Evolutionary conservation across 2,797 vertebrate genomes (phyloP).

Genomic region (Channallabes apus): DNA sequence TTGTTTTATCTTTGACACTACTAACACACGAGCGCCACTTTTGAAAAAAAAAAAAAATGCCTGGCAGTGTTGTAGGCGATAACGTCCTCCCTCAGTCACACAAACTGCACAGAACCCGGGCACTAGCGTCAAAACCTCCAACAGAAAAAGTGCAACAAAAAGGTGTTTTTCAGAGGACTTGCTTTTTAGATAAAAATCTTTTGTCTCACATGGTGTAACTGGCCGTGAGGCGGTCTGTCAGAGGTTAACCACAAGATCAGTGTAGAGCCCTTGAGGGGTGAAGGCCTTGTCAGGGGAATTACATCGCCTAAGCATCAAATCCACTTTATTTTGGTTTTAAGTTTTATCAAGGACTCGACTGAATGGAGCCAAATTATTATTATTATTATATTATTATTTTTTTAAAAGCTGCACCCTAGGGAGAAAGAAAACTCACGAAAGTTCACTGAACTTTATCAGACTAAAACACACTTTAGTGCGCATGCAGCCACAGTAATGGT

Average conservation of each 20-base stretch:
- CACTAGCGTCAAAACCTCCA: background rate
- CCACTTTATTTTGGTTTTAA: background rate
- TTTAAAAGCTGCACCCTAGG: background rate
- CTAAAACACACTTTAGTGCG: background rate
- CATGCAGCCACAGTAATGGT: background rate
- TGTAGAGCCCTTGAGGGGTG: background rate
- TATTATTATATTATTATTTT: background rate
- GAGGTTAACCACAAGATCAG: conserved; percentile 9
- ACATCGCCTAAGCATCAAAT: background rate
- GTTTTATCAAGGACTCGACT: background rate
- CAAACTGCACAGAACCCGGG: background rate
- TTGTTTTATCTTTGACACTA: background rate
- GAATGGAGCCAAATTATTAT: background rate
- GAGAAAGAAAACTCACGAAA: background rate
- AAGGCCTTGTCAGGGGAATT: background rate
- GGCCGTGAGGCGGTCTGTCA: background rate
- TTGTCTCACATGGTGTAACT: background rate
- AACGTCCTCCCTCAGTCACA: background rate
- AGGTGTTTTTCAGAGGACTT: background rate
- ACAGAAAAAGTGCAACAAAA: background rate
- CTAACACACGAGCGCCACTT: background rate
- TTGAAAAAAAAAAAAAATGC: too few relatives aligned
- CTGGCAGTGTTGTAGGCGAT: background rate
- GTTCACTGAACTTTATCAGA: background rate
- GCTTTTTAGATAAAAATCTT: background rate